These are phyloP conservation scores for Galemys pyrenaicus DNA, from an alignment of 2,113 vertebrate genomes.

Conservation along the genomic window DNA sequence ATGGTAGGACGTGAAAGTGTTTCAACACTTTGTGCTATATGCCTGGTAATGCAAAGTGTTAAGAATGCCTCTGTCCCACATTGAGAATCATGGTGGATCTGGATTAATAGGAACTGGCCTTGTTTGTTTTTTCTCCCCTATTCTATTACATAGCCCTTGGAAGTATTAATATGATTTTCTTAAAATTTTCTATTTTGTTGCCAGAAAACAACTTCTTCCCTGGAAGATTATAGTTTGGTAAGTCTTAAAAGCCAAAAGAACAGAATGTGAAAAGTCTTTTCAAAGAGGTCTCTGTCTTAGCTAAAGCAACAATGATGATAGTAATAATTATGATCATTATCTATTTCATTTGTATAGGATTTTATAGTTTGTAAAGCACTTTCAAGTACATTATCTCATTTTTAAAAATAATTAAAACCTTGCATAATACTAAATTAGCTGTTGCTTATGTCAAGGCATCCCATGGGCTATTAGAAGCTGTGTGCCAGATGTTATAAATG, in stretches of 20 bases:
- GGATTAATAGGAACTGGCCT: not conserved
- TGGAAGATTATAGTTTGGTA: not conserved
- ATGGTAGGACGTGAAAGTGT: not conserved
- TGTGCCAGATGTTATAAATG: slow-evolving; percentile 62
- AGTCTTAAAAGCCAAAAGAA: slow-evolving; percentile 43
- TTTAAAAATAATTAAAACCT: not conserved
- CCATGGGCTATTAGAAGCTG: slow-evolving; percentile 35
- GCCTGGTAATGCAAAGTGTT: not conserved
- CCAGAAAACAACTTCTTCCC: slow-evolving; percentile 46
- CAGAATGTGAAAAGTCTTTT: slow-evolving; percentile 27
- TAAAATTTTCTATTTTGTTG: slow-evolving; percentile 18
- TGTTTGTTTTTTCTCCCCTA: not conserved
- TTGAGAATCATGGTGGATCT: slow-evolving; percentile 10
- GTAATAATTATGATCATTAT: not conserved
- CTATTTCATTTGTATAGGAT: slow-evolving; percentile 34
- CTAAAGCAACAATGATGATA: not conserved
- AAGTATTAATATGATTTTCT: slow-evolving; percentile 28
- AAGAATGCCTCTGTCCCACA: not conserved
- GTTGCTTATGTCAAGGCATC: slow-evolving; percentile 48
- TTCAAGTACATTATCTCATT: slow-evolving; percentile 51
- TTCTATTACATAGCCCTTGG: not conserved
- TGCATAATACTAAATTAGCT: slow-evolving; percentile 44
- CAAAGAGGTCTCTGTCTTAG: slow-evolving; percentile 26
- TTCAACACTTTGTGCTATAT: not conserved
- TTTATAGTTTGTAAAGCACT: slow-evolving; percentile 41